Conservation (phyloP, 2,888 invertebrate species). For the Biston betularia region DNA sequence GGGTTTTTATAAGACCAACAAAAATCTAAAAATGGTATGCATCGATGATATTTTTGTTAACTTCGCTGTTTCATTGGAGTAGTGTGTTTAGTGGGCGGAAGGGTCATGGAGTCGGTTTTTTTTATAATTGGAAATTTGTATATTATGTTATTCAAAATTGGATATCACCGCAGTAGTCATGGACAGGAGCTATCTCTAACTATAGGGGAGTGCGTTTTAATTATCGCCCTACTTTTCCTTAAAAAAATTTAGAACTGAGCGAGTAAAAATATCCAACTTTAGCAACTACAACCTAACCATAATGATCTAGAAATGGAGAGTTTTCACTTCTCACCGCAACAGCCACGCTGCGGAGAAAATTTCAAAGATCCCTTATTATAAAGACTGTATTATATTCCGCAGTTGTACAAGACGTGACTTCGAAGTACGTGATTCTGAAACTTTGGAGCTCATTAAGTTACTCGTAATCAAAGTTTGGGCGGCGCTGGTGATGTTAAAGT, state of each 20-base stretch:
- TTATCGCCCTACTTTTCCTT: too few relatives aligned
- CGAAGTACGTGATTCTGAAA: slow-evolving; percentile 58
- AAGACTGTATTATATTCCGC: slow-evolving; percentile 38
- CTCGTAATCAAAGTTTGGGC: slow-evolving; percentile 51
- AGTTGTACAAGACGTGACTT: slow-evolving; percentile 53
- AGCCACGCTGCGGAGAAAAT: slow-evolving; percentile 6
- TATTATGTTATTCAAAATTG: too few relatives aligned
- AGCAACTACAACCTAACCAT: background rate
- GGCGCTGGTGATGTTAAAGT: slow-evolving; percentile 30
- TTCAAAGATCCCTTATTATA: slow-evolving; percentile 23
- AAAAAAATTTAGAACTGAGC: background rate
- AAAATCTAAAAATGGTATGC: too few relatives aligned
- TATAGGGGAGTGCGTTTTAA: too few relatives aligned
- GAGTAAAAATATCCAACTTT: background rate
- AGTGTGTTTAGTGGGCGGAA: too few relatives aligned
- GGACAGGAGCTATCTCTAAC: too few relatives aligned
- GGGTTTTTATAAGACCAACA: too few relatives aligned
- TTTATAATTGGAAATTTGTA: too few relatives aligned
- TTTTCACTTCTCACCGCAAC: slow-evolving; percentile 19
- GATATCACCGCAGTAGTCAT: too few relatives aligned
- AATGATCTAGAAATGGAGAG: slow-evolving; percentile 9
- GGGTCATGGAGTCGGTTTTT: too few relatives aligned
- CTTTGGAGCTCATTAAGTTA: slow-evolving; percentile 51
- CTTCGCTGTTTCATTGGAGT: too few relatives aligned
- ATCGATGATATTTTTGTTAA: too few relatives aligned